A percentile compares a stretch with the other conserved stretches of the same genome.
Conservation (phyloP, 2,113 vertebrate genomes). For the Montifringilla adamsi region DNA sequence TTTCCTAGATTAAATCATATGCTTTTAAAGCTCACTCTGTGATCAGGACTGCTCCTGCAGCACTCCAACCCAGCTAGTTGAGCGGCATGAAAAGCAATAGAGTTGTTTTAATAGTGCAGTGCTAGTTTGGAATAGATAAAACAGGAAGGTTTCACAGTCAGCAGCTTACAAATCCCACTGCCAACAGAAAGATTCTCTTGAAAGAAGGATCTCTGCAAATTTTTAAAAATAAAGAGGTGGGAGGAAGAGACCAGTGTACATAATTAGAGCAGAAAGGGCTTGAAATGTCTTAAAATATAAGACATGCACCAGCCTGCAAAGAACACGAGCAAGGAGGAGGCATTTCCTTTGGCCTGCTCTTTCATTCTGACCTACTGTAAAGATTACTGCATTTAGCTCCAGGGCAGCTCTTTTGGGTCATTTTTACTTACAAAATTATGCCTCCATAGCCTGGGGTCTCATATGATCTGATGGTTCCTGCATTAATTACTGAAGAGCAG, state of each 20-base stretch:
- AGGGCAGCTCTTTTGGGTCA: not conserved
- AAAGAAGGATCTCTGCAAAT: not conserved
- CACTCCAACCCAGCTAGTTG: not conserved
- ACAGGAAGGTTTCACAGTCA: not conserved
- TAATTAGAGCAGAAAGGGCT: conserved; percentile 12
- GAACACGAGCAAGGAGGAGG: not conserved
- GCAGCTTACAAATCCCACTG: not conserved
- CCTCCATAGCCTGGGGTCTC: not conserved
- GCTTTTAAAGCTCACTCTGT: not conserved
- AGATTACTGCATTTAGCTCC: not conserved
- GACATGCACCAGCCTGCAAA: not conserved
- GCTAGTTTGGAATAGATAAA: not conserved
- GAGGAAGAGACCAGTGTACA: not conserved
- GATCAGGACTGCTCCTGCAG: not conserved
- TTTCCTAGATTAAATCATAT: not conserved
- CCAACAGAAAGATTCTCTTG: not conserved
- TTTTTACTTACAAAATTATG: not conserved
- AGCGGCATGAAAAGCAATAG: not conserved
- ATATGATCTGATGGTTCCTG: not conserved
- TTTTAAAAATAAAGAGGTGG: not conserved
- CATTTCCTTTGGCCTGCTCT: not conserved
- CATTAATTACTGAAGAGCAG: not conserved
- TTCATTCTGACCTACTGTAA: not conserved
- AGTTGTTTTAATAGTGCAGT: not conserved
- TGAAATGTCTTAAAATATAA: not conserved